Evolutionary conservation across 2,113 vertebrate species (phyloP).

Genomic region (Bubo scandiacus): DNA sequence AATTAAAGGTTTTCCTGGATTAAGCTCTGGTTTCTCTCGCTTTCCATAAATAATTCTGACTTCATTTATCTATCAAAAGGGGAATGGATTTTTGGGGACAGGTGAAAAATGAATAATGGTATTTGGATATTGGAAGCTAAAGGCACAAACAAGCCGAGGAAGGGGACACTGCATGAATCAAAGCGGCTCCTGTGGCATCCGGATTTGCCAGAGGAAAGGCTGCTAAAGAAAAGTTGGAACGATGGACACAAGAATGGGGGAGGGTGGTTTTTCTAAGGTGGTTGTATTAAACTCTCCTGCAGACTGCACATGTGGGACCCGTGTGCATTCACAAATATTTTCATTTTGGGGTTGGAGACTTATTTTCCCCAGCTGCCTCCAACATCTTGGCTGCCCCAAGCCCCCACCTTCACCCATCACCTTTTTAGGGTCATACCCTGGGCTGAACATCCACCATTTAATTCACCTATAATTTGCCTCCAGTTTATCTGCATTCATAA

Average conservation of each 20-base stretch:
- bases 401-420: neutral
- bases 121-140: neutral
- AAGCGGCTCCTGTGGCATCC: neutral
- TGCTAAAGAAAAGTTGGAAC: neutral
- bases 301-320: neutral
- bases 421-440: neutral
- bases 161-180: neutral
- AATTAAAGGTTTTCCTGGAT: slow-evolving; percentile 19
- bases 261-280: neutral
- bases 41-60: slow-evolving; percentile 5
- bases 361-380: neutral
- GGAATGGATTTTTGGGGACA: neutral
- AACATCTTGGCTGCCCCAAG: neutral
- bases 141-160: neutral
- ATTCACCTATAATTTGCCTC: neutral
- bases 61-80: neutral
- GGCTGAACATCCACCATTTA: neutral
- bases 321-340: neutral
- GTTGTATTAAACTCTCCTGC: neutral
- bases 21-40: neutral
- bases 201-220: neutral
- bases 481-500: neutral
- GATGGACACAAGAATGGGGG: neutral
- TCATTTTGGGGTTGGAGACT: neutral
- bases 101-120: neutral